Evolutionary conservation across 2,888 invertebrate genomes (phyloP).

Genomic region (Amphipyra berbera): DNA sequence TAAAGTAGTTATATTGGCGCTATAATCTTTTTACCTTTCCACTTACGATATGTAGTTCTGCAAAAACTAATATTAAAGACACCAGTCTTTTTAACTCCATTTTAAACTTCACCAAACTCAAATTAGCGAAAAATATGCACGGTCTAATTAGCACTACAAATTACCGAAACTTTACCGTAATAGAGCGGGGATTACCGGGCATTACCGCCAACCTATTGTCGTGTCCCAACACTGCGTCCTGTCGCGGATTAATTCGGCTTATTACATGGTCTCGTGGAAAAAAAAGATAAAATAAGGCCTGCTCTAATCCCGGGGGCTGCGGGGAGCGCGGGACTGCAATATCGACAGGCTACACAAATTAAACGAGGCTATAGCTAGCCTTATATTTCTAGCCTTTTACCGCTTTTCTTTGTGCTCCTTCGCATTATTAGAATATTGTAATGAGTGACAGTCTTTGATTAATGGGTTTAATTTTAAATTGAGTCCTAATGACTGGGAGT

Average conservation of each 20-base stretch:
- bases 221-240: constrained; percentile 62
- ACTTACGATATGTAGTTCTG: background rate
- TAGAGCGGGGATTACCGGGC: constrained; percentile 63
- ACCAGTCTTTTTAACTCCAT: constrained; percentile 24
- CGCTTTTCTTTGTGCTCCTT: constrained; percentile 25
- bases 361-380: constrained; percentile 54
- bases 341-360: constrained; percentile 73
- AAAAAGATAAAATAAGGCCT: constrained; percentile 68
- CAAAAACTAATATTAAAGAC: constrained; percentile 32
- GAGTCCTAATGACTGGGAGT: constrained; percentile 43
- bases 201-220: constrained; percentile 70
- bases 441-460: constrained; percentile 60
- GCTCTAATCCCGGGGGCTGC: constrained; percentile 59
- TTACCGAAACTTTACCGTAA: constrained; percentile 57
- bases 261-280: constrained; percentile 66
- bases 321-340: constrained; percentile 63
- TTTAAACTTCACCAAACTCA: constrained; percentile 51
- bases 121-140: constrained; percentile 52
- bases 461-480: constrained; percentile 54
- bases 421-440: constrained; percentile 57
- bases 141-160: constrained; percentile 59
- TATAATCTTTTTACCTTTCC: too few relatives aligned
- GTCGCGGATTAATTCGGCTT: constrained; percentile 71
- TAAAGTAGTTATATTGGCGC: too few relatives aligned
- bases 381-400: constrained; percentile 47